Conservation (phyloP, 1,140 invertebrate genomes). For the Maniola jurtina region DNA sequence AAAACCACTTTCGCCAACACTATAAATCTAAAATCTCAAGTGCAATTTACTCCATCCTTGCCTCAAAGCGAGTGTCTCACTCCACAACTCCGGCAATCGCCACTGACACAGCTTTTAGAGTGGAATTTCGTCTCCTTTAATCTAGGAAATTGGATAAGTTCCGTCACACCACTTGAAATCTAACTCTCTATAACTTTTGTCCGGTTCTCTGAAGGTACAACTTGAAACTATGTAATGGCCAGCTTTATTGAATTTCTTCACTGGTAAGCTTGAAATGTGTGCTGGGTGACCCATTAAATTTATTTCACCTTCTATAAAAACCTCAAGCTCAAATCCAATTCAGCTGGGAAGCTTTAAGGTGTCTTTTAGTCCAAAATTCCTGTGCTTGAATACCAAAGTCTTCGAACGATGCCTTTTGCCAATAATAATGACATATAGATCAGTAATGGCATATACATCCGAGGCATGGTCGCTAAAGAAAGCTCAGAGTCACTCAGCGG, state of each 20-base stretch:
- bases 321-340: no score
- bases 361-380: no score
- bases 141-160: conserved; percentile 11
- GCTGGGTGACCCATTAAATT: neutral
- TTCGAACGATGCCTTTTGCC: no score
- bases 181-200: conserved; percentile 9
- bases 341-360: no score
- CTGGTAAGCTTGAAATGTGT: neutral
- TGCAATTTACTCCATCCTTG: neutral
- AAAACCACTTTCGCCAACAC: neutral
- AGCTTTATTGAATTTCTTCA: neutral
- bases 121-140: conserved; percentile 12
- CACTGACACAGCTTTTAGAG: neutral
- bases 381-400: no score
- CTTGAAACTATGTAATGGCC: conserved; percentile 1
- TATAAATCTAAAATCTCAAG: neutral
- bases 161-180: conserved; percentile 6
- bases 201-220: neutral
- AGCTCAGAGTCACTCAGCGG: no score
- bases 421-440: no score
- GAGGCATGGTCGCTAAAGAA: no score
- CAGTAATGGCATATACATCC: no score
- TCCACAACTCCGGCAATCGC: conserved; percentile 2
- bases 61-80: conserved; percentile 5
- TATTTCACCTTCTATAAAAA: no score